Conservation (phyloP, 92 coral and sea anemone genomes). For the Montipora capitata region DNA sequence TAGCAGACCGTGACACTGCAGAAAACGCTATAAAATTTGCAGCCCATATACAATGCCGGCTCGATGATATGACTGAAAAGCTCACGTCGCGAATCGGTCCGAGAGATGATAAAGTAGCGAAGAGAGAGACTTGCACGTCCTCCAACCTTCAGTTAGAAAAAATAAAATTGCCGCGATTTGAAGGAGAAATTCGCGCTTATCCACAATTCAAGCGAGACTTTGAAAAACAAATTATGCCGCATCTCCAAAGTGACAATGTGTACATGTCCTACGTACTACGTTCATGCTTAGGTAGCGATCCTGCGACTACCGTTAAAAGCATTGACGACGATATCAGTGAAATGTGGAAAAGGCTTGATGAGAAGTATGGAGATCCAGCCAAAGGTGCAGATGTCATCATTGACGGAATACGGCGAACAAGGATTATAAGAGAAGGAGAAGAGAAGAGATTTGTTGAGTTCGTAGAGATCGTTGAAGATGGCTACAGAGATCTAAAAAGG, state of each 20-base stretch:
- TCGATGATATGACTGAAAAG: background rate
- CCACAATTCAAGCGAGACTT: conserved; percentile 71
- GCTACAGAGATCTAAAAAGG: no score
- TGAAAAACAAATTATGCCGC: conserved; percentile 62
- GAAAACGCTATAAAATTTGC: no score
- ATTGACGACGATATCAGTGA: no score
- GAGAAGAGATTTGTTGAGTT: no score
- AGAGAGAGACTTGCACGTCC: conserved; percentile 6
- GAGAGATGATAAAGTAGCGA: conserved; percentile 8
- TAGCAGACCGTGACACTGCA: no score
- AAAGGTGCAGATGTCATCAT: conserved; percentile 45
- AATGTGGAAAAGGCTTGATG: conserved; percentile 72
- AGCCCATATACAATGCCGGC: no score
- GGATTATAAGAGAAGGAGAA: no score
- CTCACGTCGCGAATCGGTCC: conserved; percentile 25
- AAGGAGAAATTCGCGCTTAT: conserved; percentile 66
- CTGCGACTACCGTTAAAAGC: conserved; percentile 8
- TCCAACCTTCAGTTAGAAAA: conserved; percentile 66
- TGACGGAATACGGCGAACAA: conserved; percentile 32
- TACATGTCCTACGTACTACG: conserved; percentile 67
- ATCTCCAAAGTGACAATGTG: conserved; percentile 27
- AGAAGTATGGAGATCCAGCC: conserved; percentile 73
- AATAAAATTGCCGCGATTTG: conserved; percentile 70
- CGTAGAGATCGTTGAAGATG: no score
- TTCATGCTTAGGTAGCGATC: conserved; percentile 67